Percentiles rank a stretch among this genome's conserved stretches.
Conservation (phyloP, 1,140 invertebrate genomes). For the Drosophila guanche region DNA sequence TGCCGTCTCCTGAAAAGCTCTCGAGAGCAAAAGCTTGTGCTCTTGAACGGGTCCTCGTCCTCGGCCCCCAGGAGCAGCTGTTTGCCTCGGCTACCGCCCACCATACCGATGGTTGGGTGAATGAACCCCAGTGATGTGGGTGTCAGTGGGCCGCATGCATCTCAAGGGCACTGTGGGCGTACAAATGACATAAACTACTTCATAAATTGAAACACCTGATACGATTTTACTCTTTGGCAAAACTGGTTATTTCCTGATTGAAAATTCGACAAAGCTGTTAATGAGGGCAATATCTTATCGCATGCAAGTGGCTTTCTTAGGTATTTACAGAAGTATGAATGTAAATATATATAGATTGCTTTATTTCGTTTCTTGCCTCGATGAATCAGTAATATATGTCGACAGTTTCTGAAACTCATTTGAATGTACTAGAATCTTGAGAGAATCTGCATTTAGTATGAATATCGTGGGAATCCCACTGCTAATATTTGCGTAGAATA, state of each 20-base stretch:
- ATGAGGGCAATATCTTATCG: neutral
- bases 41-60: conserved; percentile 53
- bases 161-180: conserved; percentile 24
- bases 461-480: no score
- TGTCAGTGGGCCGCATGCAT: conserved; percentile 16
- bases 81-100: conserved; percentile 32
- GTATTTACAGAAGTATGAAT: no score
- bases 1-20: conserved; percentile 48
- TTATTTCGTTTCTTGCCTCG: neutral
- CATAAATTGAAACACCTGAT: conserved; percentile 6
- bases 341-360: no score
- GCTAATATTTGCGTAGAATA: no score
- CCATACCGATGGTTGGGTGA: conserved; percentile 64
- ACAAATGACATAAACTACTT: neutral
- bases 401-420: no score
- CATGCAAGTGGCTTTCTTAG: no score
- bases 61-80: conserved; percentile 66
- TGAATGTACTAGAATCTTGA: no score
- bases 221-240: neutral
- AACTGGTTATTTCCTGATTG: neutral
- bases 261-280: neutral
- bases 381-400: no score
- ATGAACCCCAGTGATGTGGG: conserved; percentile 58
- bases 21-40: conserved; percentile 54
- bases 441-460: no score